These are phyloP conservation scores for Sebastes variabilis DNA, from an alignment of 2,797 vertebrate species.

Conservation along the genomic window DNA sequence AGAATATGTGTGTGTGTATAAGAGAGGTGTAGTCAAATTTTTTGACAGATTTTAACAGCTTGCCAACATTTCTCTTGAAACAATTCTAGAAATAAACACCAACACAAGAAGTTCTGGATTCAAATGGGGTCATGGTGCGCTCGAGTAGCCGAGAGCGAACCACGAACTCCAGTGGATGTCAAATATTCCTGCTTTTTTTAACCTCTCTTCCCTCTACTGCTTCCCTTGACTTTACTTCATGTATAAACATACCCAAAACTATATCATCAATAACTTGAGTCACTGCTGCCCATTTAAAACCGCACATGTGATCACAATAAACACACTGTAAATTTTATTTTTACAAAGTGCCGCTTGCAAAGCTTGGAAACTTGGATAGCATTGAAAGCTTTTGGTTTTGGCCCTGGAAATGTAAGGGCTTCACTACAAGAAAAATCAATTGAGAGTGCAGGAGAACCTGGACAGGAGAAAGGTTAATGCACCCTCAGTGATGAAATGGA, in stretches of 20 bases:
- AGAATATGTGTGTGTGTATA: constrained; percentile 5
- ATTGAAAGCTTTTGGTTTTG: constrained; percentile 42
- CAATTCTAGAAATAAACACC: constrained; percentile 17
- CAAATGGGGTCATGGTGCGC: constrained; percentile 50
- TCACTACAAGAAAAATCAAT: constrained; percentile 50
- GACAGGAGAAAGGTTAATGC: constrained; percentile 39
- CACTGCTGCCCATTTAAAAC: constrained; percentile 29
- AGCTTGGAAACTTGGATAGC: constrained; percentile 11
- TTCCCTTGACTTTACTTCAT: constrained; percentile 4
- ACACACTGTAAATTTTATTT: constrained; percentile 16
- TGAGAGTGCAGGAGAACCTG: constrained; percentile 40
- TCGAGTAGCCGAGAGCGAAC: constrained; percentile 27
- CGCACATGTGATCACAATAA: constrained; percentile 30
- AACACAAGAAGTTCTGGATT: constrained; percentile 47
- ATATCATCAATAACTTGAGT: constrained; percentile 11
- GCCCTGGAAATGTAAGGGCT: constrained; percentile 19
- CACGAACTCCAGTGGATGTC: constrained; percentile 26
- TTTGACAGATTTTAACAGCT: constrained; percentile 66
- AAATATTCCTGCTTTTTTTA: constrained; percentile 11
- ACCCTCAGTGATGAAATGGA: constrained; percentile 15
- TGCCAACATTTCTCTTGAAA: constrained; percentile 44
- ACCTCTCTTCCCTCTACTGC: neutral
- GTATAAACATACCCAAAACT: constrained; percentile 30
- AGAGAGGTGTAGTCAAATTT: constrained; percentile 42
- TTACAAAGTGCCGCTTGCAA: constrained; percentile 7